Conservation (phyloP, 1,140 invertebrate species). For the Drosophila funebris region DNA sequence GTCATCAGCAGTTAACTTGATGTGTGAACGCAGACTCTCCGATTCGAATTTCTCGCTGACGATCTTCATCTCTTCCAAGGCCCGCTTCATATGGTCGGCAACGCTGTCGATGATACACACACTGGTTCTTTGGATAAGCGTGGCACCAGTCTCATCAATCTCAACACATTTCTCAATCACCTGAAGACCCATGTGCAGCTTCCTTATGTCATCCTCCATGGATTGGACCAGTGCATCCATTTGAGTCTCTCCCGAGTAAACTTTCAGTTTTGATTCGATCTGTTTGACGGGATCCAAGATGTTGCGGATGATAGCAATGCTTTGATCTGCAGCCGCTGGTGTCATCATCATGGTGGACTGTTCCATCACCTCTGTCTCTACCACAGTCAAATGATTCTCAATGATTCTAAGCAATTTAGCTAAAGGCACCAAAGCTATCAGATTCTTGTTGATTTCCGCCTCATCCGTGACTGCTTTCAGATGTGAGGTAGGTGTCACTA, state of each 20-base stretch:
- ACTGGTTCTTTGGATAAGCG: conserved; percentile 87
- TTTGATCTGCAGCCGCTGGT: conserved; percentile 86
- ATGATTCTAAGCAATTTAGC: conserved; percentile 71
- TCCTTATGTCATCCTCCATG: conserved; percentile 86
- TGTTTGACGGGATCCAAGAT: conserved; percentile 87
- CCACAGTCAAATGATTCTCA: conserved; percentile 84
- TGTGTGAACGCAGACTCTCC: conserved; percentile 77
- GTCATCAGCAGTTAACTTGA: conserved; percentile 84
- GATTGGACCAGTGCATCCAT: conserved; percentile 85
- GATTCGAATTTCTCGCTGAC: conserved; percentile 73
- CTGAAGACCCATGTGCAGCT: conserved; percentile 86
- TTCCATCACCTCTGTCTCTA: conserved; percentile 86
- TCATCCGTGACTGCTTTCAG: conserved; percentile 64
- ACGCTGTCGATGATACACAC: conserved; percentile 86
- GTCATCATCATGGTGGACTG: conserved; percentile 87
- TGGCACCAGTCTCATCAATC: conserved; percentile 87
- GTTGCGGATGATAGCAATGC: conserved; percentile 87
- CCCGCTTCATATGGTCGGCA: conserved; percentile 85
- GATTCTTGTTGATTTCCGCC: conserved; percentile 69
- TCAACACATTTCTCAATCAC: conserved; percentile 89
- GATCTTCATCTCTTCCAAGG: conserved; percentile 84
- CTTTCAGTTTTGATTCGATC: conserved; percentile 86
- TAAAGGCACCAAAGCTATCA: conserved; percentile 65
- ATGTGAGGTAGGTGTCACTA: conserved; percentile 50
- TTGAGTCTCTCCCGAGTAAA: conserved; percentile 82